A percentile compares a stretch with the other conserved stretches of the same genome.
These are phyloP conservation scores for Drosophila lacertosa DNA, from an alignment of 1,140 invertebrate genomes.

Conservation along the genomic window DNA sequence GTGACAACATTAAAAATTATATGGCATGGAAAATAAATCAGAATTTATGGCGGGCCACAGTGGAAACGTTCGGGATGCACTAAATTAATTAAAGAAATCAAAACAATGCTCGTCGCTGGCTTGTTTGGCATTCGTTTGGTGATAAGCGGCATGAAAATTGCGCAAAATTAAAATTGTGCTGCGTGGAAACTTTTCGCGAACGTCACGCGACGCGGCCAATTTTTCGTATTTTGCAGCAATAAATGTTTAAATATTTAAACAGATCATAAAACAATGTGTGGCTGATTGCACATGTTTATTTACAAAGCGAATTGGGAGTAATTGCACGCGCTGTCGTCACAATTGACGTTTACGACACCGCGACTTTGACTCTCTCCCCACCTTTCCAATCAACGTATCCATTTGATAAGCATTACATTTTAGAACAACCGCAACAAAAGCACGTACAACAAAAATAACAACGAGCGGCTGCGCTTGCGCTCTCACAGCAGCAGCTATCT, in stretches of 20 bases:
- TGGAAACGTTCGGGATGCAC: conserved; percentile 51
- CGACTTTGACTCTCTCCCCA: not conserved
- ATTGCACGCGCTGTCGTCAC: conserved; percentile 33
- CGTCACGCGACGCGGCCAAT: conserved; percentile 52
- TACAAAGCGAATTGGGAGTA: conserved; percentile 9
- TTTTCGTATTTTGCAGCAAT: conserved; percentile 65
- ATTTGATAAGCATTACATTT: conserved; percentile 26
- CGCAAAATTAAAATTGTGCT: conserved; percentile 27
- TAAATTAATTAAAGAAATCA: conserved; percentile 70
- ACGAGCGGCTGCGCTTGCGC: conserved; percentile 6
- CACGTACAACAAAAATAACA: not conserved
- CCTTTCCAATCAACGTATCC: not conserved
- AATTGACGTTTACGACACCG: conserved; percentile 14
- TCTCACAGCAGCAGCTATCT: not conserved
- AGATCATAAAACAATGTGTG: conserved; percentile 46
- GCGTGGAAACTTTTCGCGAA: conserved; percentile 57
- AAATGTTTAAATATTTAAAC: conserved; percentile 56
- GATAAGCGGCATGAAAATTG: conserved; percentile 53
- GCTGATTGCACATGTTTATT: conserved; percentile 40
- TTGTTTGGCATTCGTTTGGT: conserved; percentile 31
- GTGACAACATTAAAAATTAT: conserved; percentile 16
- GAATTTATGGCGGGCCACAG: conserved; percentile 20
- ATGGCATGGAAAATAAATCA: conserved; percentile 28
- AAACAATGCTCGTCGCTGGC: conserved; percentile 40
- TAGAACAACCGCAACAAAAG: conserved; percentile 9